Conservation (phyloP, 1,140 invertebrate species). For the Lineus longissimus region DNA sequence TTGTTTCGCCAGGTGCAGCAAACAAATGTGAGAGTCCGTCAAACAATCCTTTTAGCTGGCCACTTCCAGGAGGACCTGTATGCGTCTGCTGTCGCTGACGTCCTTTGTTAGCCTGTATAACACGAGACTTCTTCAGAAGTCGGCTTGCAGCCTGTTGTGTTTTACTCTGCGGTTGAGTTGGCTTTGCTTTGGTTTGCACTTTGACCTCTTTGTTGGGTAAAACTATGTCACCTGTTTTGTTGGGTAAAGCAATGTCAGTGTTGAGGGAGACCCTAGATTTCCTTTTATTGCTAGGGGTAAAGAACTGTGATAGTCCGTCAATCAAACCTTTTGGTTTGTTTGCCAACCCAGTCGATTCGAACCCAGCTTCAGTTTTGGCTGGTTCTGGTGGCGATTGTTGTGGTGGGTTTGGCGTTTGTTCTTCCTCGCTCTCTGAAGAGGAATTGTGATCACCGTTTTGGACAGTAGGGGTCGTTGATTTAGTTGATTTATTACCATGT, state of each 20-base stretch:
- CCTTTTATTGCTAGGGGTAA: constrained; percentile 51
- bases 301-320: constrained; percentile 51
- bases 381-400: neutral
- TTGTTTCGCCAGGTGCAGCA: constrained; percentile 62
- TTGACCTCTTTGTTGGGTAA: constrained; percentile 14
- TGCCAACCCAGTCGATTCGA: constrained; percentile 15
- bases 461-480: constrained; percentile 19
- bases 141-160: constrained; percentile 44
- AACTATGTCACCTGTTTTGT: constrained; percentile 22
- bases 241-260: constrained; percentile 20
- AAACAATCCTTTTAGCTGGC: constrained; percentile 72
- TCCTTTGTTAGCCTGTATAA: constrained; percentile 31
- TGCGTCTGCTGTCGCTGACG: constrained; percentile 26
- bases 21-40: constrained; percentile 83
- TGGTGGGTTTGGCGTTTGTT: neutral
- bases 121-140: constrained; percentile 44
- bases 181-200: constrained; percentile 10
- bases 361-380: neutral
- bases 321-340: constrained; percentile 49
- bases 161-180: constrained; percentile 24
- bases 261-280: constrained; percentile 50
- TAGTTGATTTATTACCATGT: constrained; percentile 13
- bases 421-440: constrained; percentile 32
- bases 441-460: constrained; percentile 21
- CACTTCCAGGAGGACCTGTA: constrained; percentile 54